Conservation (phyloP, 2,888 invertebrate genomes). For the Drosophila affinis region DNA sequence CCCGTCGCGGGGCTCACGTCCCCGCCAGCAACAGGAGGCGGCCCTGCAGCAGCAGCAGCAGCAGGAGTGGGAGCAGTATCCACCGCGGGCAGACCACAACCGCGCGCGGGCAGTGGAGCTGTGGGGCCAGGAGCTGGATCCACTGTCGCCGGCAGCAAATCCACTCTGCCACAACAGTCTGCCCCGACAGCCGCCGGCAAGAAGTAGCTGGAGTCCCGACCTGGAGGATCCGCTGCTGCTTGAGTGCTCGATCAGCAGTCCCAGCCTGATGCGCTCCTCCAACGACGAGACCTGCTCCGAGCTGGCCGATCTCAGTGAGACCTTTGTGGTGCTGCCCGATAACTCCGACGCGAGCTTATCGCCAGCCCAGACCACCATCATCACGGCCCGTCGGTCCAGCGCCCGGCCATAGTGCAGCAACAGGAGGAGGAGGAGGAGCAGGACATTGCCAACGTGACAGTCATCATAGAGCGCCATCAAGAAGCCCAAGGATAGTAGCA, state of each 20-base stretch:
- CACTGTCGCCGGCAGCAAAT: conserved; percentile 71
- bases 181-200: conserved; percentile 82
- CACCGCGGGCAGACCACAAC: conserved; percentile 81
- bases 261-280: conserved; percentile 83
- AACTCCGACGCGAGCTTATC: conserved; percentile 71
- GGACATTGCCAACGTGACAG: conserved; percentile 41
- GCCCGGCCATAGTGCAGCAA: conserved; percentile 49
- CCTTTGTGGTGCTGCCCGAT: conserved; percentile 49
- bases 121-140: conserved; percentile 82
- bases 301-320: conserved; percentile 60
- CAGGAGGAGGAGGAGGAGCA: background rate
- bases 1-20: conserved; percentile 55
- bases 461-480: conserved; percentile 53
- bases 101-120: conserved; percentile 83
- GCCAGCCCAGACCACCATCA: conserved; percentile 80
- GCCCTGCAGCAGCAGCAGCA: conserved; percentile 20
- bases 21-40: conserved; percentile 52
- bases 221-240: conserved; percentile 56
- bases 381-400: conserved; percentile 63
- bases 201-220: conserved; percentile 78
- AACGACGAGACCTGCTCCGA: conserved; percentile 61
- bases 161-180: conserved; percentile 83
- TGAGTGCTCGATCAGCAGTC: conserved; percentile 83
- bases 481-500: conserved; percentile 47
- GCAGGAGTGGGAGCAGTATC: conserved; percentile 32